phyloP scores from a whole-genome alignment of 2,113 vertebrate species.

The Psilopogon haemacephalus region DNA sequence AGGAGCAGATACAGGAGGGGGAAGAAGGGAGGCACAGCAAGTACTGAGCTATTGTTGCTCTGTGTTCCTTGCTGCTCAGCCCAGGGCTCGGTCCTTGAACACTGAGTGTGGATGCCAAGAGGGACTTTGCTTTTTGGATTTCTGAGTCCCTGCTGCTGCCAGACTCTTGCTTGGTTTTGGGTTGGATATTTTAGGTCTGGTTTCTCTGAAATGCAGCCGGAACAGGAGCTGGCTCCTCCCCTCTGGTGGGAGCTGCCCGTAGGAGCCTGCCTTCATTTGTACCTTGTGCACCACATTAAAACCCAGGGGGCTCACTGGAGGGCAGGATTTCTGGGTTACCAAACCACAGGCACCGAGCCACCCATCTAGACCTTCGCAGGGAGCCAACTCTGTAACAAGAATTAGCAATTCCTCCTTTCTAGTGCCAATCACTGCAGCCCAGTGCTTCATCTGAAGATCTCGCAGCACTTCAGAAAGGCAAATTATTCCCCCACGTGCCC shows the following conservation, averaged over 20 bases:
- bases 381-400: background rate
- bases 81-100: background rate
- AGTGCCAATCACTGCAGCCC: conserved; percentile 10
- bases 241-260: rapidly evolving
- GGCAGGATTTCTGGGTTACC: background rate
- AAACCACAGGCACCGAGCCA: background rate
- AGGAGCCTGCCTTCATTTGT: background rate
- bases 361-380: rapidly evolving
- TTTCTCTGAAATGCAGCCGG: background rate
- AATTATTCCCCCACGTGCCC: background rate
- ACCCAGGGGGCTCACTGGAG: background rate
- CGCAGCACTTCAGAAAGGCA: conserved; percentile 34
- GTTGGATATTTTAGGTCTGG: too few species aligned
- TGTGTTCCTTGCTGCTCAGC: background rate
- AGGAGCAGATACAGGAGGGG: background rate
- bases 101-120: background rate
- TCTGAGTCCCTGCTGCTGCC: background rate
- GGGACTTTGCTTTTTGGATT: background rate
- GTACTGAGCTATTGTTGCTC: background rate
- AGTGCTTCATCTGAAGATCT: conserved; percentile 21
- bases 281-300: background rate
- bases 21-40: background rate
- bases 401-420: conserved; percentile 19
- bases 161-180: background rate
- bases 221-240: background rate